Evolutionary conservation across 2,888 invertebrate species (phyloP).

Genomic region (Papilio demoleus): DNA sequence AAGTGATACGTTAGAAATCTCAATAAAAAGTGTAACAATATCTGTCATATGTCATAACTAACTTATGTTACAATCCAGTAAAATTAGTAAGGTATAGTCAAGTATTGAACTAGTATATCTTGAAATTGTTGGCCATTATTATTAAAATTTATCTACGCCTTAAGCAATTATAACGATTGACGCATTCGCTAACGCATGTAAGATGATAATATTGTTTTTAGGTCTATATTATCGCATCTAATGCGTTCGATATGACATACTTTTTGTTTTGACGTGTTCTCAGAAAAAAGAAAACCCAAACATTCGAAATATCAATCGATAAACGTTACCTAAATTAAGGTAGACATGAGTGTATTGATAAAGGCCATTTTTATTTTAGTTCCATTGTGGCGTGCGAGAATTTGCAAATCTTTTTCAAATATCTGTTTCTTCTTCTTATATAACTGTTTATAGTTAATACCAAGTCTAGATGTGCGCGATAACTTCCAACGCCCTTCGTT

Average conservation of each 20-base stretch:
- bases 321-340: neutral
- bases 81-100: too few relatives aligned
- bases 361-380: too few relatives aligned
- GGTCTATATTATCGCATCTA: neutral
- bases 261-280: neutral
- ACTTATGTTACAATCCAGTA: too few relatives aligned
- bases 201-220: slow-evolving; percentile 2
- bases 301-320: neutral
- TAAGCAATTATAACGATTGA: neutral
- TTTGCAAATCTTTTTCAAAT: too few relatives aligned
- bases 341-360: too few relatives aligned
- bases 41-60: neutral
- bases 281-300: neutral
- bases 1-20: too few relatives aligned
- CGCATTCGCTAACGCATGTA: neutral
- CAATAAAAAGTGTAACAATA: too few relatives aligned
- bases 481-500: slow-evolving; percentile 4
- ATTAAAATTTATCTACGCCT: neutral
- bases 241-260: neutral
- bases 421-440: too few relatives aligned
- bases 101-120: too few relatives aligned
- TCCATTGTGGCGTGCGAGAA: neutral
- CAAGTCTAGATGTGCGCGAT: neutral
- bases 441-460: neutral
- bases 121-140: neutral